These are phyloP conservation scores for Mastomys natalensis DNA, from an alignment of 2,113 vertebrate genomes.

Conservation along the genomic window DNA sequence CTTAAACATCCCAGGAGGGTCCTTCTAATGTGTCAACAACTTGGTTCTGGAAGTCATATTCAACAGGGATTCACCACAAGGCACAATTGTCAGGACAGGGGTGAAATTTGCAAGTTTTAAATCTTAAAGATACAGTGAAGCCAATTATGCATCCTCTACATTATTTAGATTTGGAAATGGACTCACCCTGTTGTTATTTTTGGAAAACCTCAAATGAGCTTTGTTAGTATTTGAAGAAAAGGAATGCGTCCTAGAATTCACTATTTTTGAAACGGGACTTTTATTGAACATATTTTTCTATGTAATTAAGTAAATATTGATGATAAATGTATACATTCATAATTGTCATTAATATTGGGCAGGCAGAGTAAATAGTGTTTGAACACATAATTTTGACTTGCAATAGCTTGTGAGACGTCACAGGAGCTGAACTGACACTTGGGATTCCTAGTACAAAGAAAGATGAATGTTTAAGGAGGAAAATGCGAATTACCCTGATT, in stretches of 20 bases:
- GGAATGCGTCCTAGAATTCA: neutral
- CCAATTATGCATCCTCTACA: neutral
- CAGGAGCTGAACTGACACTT: neutral
- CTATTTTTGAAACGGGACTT: neutral
- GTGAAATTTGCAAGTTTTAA: neutral
- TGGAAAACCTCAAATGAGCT: slow-evolving; percentile 28
- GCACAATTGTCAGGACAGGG: neutral
- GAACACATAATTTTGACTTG: neutral
- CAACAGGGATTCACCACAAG: too few relatives aligned
- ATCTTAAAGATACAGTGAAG: neutral
- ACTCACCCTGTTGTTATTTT: neutral
- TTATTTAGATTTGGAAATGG: slow-evolving; percentile 36
- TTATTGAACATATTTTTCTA: slow-evolving; percentile 22
- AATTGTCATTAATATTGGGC: neutral
- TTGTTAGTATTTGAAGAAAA: slow-evolving; percentile 9
- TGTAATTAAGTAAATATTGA: slow-evolving; percentile 40
- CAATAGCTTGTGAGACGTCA: neutral
- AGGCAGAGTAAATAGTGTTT: neutral
- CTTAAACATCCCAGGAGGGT: neutral
- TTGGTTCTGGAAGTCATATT: neutral
- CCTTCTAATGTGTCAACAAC: neutral
- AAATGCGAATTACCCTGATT: neutral
- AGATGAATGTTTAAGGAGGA: neutral
- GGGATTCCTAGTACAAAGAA: neutral
- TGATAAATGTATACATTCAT: neutral